These are phyloP conservation scores for Drosophila ananassae DNA, from an alignment of 1,140 invertebrate species.

Conservation along the genomic window DNA sequence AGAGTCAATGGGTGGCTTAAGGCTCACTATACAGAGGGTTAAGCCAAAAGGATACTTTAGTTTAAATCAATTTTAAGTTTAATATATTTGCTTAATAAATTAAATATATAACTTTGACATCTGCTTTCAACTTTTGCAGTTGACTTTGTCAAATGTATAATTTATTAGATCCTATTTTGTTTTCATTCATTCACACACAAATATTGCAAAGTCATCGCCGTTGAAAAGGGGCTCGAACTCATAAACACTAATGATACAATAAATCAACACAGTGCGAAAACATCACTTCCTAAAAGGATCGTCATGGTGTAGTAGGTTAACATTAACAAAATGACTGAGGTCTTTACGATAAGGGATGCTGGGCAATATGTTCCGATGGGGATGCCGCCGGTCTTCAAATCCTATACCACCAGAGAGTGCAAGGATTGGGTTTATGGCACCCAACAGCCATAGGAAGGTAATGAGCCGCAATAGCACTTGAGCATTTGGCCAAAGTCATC, in stretches of 20 bases:
- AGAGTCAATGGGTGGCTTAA: no score
- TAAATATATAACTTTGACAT: no score
- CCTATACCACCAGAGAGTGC: slow-evolving; percentile 17
- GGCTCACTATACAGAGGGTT: no score
- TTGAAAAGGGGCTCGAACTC: slow-evolving; percentile 44
- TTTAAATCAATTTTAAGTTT: no score
- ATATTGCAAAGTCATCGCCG: slow-evolving; percentile 44
- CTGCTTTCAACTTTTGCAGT: neutral
- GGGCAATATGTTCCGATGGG: slow-evolving; percentile 7
- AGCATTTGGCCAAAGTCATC: slow-evolving; percentile 45
- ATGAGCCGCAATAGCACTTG: slow-evolving; percentile 73
- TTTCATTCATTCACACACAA: slow-evolving; percentile 31
- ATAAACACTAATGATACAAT: slow-evolving; percentile 66
- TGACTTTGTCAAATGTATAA: slow-evolving; percentile 15
- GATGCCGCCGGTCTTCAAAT: slow-evolving; percentile 13
- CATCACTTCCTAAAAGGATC: slow-evolving; percentile 63
- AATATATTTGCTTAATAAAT: no score
- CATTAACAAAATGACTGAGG: slow-evolving; percentile 67
- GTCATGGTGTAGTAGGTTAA: slow-evolving; percentile 51
- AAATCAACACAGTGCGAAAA: slow-evolving; percentile 62
- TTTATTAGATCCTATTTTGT: slow-evolving; percentile 32
- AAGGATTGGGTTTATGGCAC: slow-evolving; percentile 38
- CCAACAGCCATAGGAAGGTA: slow-evolving; percentile 69
- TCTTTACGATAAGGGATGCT: slow-evolving; percentile 68
- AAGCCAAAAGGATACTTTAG: no score